Percentiles rank a stretch among this genome's conserved stretches.
These are phyloP conservation scores for Drosophila mettleri DNA, from an alignment of 2,888 invertebrate genomes.

Conservation along the genomic window DNA sequence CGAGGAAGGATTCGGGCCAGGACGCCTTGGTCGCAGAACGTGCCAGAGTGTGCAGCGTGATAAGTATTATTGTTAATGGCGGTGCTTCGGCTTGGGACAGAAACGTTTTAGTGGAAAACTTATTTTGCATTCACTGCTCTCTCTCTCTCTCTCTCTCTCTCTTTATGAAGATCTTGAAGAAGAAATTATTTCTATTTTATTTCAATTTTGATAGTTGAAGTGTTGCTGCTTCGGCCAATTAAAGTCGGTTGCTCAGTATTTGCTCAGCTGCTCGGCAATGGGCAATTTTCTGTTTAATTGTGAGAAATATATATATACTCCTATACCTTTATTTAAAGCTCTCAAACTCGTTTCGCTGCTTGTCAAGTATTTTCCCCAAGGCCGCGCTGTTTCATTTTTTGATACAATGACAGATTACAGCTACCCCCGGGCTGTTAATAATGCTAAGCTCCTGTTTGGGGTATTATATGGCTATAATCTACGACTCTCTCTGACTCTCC, in stretches of 20 bases:
- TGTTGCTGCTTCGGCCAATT: slow-evolving; percentile 17
- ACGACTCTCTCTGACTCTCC: slow-evolving; percentile 14
- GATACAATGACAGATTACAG: slow-evolving; percentile 50
- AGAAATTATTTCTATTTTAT: slow-evolving; percentile 5
- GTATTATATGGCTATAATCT: slow-evolving; percentile 70
- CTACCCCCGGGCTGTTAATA: slow-evolving; percentile 28
- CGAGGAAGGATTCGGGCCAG: neutral
- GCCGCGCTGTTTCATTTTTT: slow-evolving; percentile 23
- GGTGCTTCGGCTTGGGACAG: slow-evolving; percentile 40
- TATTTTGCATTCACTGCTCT: slow-evolving; percentile 27
- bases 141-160: neutral
- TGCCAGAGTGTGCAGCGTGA: slow-evolving; percentile 70
- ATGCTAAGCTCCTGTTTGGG: slow-evolving; percentile 70
- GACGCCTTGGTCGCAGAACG: slow-evolving; percentile 31
- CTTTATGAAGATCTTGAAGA: slow-evolving; percentile 20
- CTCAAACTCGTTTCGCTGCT: slow-evolving; percentile 31
- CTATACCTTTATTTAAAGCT: neutral
- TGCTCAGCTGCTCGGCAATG: slow-evolving; percentile 31
- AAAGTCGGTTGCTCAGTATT: slow-evolving; percentile 14
- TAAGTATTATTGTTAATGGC: slow-evolving; percentile 75
- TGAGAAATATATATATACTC: neutral
- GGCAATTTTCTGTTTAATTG: slow-evolving; percentile 3
- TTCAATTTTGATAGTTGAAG: slow-evolving; percentile 12
- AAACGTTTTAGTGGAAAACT: slow-evolving; percentile 41
- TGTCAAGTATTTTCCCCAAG: slow-evolving; percentile 33